Evolutionary conservation across 2,113 vertebrate genomes (phyloP).

Genomic region (Seriola rivoliana): DNA sequence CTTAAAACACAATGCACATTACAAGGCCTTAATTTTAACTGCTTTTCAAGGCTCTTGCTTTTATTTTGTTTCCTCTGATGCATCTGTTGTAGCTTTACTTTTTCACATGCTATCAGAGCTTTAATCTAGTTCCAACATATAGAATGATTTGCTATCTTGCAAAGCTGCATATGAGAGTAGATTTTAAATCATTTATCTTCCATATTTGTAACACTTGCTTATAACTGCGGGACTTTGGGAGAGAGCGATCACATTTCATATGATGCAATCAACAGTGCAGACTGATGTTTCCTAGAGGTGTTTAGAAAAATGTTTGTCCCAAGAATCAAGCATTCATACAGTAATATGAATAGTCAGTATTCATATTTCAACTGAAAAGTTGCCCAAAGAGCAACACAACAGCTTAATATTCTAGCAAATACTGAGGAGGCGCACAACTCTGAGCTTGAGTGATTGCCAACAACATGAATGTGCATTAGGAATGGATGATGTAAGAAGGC

Average conservation of each 20-base stretch:
- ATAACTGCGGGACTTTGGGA: neutral
- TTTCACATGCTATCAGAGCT: neutral
- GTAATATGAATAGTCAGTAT: neutral
- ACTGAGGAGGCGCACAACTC: neutral
- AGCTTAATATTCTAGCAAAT: neutral
- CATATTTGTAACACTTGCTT: neutral
- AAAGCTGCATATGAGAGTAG: neutral
- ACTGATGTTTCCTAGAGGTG: too few species aligned
- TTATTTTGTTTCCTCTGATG: neutral
- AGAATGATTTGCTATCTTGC: neutral
- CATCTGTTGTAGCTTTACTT: neutral
- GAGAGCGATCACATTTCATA: neutral
- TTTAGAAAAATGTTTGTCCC: neutral
- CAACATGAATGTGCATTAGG: conserved; percentile 8
- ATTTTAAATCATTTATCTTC: neutral
- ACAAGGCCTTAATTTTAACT: neutral
- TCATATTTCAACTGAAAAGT: neutral
- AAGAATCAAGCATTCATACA: neutral
- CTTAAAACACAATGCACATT: neutral
- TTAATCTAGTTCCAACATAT: neutral
- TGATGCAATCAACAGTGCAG: neutral
- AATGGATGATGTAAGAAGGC: conserved; percentile 1
- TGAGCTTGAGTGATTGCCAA: conserved; percentile 5
- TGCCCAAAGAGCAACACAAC: neutral
- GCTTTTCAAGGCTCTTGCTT: neutral